Base-by-base conservation (phyloP, 2,888 invertebrate species). In the Teinopalpus imperialis region DNA sequence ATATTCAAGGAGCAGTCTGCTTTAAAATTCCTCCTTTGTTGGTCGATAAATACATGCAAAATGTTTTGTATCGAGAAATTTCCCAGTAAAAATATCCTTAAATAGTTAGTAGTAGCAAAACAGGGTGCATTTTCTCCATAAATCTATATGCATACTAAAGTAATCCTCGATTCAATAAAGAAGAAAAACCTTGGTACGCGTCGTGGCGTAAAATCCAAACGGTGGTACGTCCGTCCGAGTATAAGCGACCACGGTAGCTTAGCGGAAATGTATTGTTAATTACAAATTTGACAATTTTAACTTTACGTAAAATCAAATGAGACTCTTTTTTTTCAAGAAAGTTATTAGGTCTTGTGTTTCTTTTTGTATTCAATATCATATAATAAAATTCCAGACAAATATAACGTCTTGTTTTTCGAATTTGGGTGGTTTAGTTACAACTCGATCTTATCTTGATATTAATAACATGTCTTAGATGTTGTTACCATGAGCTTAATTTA, bases 1-100 rank as follows among this genome's bases (percentile, higher is more conserved):
- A 20, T 32, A 39, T 39, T 39, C 44, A 44, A 39, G 14, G 9
- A n/a, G 20, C 39, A 21, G n/a, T 18, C 14, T 21, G 20, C 13
- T 32, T 32, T 20, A 27, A 39, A 44, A 37, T 24, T 37, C 16
- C 21, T 14, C 12, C 30, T 37, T 44, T 44, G 44, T 32, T 13
- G 14, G 4, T 39, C 31, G 31, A 39, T 44, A 32, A 39, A 12
- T 5, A 31, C 9, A 44, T 26, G 39, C 39, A 39, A 44, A 44
- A 24, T 31, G 26, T 39, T 39, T 44, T 32, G 24, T 32, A 39
- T 44, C 13, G 13, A 26, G 26, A 12, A 18, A 32, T 32, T 31
- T 44, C 13, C 1, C 32, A 9, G 32, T 31, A 26, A 39, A 39
- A 39, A 37, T n/a, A 31, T 32, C 12, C 8, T 18, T 26, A 37